These are phyloP conservation scores for Pangasius djambal DNA, from an alignment of 2,797 vertebrate genomes.

Conservation along the genomic window DNA sequence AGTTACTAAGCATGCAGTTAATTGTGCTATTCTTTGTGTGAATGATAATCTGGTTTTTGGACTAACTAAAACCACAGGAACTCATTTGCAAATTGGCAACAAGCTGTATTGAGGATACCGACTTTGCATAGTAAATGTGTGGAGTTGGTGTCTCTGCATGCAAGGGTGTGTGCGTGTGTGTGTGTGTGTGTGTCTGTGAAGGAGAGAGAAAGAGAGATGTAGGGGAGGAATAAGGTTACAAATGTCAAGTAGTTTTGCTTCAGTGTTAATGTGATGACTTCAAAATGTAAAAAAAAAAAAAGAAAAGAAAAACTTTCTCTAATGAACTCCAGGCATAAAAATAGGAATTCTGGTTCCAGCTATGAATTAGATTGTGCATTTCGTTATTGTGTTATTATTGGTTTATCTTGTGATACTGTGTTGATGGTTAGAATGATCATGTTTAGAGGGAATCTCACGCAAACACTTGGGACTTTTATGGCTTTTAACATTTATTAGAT, in stretches of 20 bases:
- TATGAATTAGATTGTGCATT: not conserved
- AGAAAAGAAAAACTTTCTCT: not conserved
- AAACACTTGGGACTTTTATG: not conserved
- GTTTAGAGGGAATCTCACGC: not conserved
- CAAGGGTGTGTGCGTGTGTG: not conserved
- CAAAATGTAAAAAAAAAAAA: not conserved
- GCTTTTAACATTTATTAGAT: not conserved
- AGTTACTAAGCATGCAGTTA: not conserved
- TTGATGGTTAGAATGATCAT: not conserved
- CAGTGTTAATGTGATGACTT: not conserved
- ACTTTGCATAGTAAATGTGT: slow-evolving; percentile 31
- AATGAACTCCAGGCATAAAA: not conserved
- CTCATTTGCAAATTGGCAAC: slow-evolving; percentile 9
- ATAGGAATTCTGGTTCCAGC: not conserved
- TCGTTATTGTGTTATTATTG: not conserved
- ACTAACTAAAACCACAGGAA: not conserved
- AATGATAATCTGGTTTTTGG: not conserved
- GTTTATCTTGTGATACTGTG: not conserved
- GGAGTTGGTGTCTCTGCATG: not conserved
- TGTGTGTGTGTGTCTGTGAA: not conserved
- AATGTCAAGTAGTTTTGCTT: not conserved
- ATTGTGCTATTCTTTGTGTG: not conserved
- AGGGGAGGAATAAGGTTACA: not conserved
- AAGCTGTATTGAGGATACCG: not conserved
- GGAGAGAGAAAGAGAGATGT: not conserved